These are phyloP conservation scores for Periplaneta americana DNA, from an alignment of 1,140 invertebrate species.

Conservation along the genomic window DNA sequence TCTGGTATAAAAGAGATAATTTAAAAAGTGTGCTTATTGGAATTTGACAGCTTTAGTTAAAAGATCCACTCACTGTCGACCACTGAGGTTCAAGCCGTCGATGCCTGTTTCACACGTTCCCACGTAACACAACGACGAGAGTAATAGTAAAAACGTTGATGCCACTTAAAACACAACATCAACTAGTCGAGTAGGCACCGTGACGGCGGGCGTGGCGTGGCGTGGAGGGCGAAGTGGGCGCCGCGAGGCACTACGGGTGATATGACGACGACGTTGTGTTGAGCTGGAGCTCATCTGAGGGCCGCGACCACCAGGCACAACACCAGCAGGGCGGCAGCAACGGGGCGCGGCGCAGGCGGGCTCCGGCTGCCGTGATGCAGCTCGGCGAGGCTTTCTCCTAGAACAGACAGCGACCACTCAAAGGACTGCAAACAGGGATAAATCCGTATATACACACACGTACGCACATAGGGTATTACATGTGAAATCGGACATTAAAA, in stretches of 20 bases:
- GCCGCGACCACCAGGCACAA: slow-evolving; percentile 24
- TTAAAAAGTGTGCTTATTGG: background rate
- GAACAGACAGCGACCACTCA: slow-evolving; percentile 27
- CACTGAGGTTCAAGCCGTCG: background rate
- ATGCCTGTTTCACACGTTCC: background rate
- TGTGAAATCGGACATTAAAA: background rate
- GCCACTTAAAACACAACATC: background rate
- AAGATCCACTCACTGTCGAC: background rate
- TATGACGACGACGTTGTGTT: background rate
- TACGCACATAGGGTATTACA: background rate
- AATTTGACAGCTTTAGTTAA: background rate
- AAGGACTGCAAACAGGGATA: background rate
- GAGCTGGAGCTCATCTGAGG: background rate
- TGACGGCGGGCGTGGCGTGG: background rate
- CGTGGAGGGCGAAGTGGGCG: background rate
- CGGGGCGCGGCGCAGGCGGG: slow-evolving; percentile 20
- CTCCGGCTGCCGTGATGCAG: slow-evolving; percentile 43
- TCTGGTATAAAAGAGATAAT: no score
- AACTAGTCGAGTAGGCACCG: background rate
- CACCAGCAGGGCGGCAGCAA: slow-evolving; percentile 23
- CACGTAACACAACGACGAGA: background rate
- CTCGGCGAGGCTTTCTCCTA: slow-evolving; percentile 57
- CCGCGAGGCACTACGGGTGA: background rate
- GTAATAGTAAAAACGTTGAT: background rate
- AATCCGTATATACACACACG: background rate